Evolutionary conservation across 2,113 vertebrate genomes (phyloP), one percentile per base, ranked within the genome.

Genomic region (Hyla sarda): DNA sequence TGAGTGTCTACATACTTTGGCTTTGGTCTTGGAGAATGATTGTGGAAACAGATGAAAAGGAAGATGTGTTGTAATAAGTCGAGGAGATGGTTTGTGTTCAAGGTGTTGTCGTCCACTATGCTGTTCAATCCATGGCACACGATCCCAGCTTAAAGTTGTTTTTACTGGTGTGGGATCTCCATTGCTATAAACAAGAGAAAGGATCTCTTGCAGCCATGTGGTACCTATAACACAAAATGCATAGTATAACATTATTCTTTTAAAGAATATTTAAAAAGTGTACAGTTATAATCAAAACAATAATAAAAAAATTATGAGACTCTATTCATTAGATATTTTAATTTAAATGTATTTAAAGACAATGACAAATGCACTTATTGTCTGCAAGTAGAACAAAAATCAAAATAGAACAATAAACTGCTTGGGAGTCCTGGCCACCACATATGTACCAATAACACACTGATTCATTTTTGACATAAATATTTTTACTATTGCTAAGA

Each of bases 171-270:
- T 94, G 41, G 93, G 83, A 71, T 95, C 93, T 10, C 94, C 95
- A 4, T 92, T 91, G 82, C 91, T 94, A 5, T 95, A 90, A 69
- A 96, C 74, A 52, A 94, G 88, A 0, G 94, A 92, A 14, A 96
- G 88, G 77, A 96, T 93, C 88, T 95, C 93, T 85, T 96, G 95
- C 91, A 95, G 93, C 95, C 95, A 96, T 85, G 92, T 88, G 34
- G 95, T 96, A 25, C 95, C 95, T 96, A 77, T 11, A 86, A 81
- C 32, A 79, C 13, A 79, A 79, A 21, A 13, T 2, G 25, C 14
- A 4, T 56, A 32, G n/a, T 30, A 52, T 54, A 41, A 41, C n/a
- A 50, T 8, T 2, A 65, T 65, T 65, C 1, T 30, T 28, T 25
- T 30, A 7, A 0, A 23, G 21, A 58, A 23, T 37, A 83, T 21